These are phyloP conservation scores for Hippocampus kuda DNA, from an alignment of 2,797 vertebrate genomes.

Conservation along the genomic window DNA sequence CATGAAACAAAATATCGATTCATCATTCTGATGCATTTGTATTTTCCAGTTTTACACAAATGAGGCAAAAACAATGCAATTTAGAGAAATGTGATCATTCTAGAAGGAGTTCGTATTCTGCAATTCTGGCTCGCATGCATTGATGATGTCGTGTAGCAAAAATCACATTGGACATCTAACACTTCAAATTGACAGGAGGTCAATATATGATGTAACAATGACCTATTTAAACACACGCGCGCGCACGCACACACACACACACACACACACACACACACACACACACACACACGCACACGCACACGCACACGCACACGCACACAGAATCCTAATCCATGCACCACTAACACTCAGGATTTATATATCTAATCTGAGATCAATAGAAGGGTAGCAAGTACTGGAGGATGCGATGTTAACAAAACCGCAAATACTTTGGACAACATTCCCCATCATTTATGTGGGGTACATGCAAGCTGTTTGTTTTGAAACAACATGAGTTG, in stretches of 20 bases:
- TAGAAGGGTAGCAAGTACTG: conserved; percentile 22
- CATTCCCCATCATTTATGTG: background rate
- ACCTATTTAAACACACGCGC: conserved; percentile 36
- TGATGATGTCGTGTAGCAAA: conserved; percentile 21
- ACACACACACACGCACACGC: conserved; percentile 1
- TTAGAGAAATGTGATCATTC: too few species aligned
- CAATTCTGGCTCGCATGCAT: conserved; percentile 10
- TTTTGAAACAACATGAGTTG: background rate
- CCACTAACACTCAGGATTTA: conserved; percentile 38
- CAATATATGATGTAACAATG: conserved; percentile 29
- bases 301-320: conserved; percentile 9
- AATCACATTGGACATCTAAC: conserved; percentile 31
- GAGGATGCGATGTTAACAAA: conserved; percentile 10
- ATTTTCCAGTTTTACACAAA: too few species aligned
- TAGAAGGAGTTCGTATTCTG: too few species aligned
- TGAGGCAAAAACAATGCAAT: too few species aligned
- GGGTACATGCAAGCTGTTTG: too few species aligned
- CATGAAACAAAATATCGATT: too few species aligned
- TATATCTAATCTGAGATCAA: conserved; percentile 50
- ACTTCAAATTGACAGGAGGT: conserved; percentile 31
- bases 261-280: conserved; percentile 17
- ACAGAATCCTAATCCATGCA: conserved; percentile 19
- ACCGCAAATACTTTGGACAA: background rate
- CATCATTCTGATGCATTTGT: too few species aligned
- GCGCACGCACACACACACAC: conserved; percentile 9